Percentiles rank a stretch among this genome's conserved stretches.
Conservation (phyloP, 1,140 invertebrate species). For the Monochamus saltuarius region DNA sequence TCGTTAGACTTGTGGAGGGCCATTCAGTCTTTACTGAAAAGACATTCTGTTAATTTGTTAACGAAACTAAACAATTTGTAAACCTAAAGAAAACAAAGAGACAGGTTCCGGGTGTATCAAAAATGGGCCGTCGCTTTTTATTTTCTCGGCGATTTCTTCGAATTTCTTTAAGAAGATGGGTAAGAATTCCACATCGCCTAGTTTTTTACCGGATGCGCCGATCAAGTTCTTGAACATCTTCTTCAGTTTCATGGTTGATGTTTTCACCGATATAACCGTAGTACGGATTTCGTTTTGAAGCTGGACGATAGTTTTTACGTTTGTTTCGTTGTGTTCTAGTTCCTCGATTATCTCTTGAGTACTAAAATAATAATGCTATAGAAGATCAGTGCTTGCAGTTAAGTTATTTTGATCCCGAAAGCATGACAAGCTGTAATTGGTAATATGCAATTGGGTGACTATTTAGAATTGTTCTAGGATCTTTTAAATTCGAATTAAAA, state of each 20-base stretch:
- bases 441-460: too few relatives aligned
- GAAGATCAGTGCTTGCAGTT: background rate
- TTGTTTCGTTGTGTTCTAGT: slow-evolving; percentile 14
- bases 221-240: slow-evolving; percentile 2
- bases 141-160: background rate
- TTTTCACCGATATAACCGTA: background rate
- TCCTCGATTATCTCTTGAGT: slow-evolving; percentile 14
- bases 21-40: too few relatives aligned
- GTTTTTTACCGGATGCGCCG: background rate
- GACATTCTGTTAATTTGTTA: too few relatives aligned
- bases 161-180: background rate
- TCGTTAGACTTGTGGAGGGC: too few relatives aligned
- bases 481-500: too few relatives aligned
- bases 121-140: background rate
- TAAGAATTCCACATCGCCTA: slow-evolving; percentile 13
- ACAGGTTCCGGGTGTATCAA: slow-evolving; percentile 1
- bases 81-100: background rate
- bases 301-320: slow-evolving; percentile 2
- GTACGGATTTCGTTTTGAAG: slow-evolving; percentile 7
- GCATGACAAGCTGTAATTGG: too few relatives aligned
- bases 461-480: too few relatives aligned
- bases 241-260: slow-evolving; percentile 2
- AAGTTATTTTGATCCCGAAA: too few relatives aligned
- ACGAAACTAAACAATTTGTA: background rate
- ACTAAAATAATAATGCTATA: slow-evolving; percentile 10